Evolutionary conservation across 92 coral and sea anemone species (phyloP), one percentile per base, ranked within the genome.

Genomic region (Metridium senile): DNA sequence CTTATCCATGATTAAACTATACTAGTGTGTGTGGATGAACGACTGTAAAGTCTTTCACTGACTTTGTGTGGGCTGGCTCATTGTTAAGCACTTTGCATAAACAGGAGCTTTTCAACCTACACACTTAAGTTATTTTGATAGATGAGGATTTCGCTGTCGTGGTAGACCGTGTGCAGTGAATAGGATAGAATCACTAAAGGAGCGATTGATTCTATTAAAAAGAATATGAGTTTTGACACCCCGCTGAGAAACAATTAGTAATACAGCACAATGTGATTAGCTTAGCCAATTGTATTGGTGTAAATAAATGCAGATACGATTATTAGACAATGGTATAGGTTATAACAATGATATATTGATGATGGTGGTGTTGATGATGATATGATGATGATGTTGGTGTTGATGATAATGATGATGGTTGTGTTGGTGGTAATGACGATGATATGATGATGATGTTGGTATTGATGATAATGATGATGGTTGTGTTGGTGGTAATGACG

Each of bases 1-100:
- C 16, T 33, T 58, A 32, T 73, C 78, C 78, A 73, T 73, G 17
- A 0, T 58, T 20, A 17, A 0, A 11, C 43, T 63, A 27, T 21
- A 0, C n/a, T n/a, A 58, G 0, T 58, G 64, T 9, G 64, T 58
- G 64, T 58, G 57, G n/a, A n/a, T n/a, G n/a, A n/a, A n/a, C n/a
- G n/a, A n/a, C n/a, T n/a, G n/a, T n/a, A n/a, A n/a, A n/a, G n/a
- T 39, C 13, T 39, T 39, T 39, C 49, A 39, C 6, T 13, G n/a
- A 4, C 13, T 39, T 39, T 39, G 49, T 39, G 49, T 39, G 49
- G 49, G 49, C 13, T 4, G 49, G 6, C 6, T 4, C 49, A 39
- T 39, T 39, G 49, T 6, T 6, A 39, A 39, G 13, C 49, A 39
- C 49, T 39, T 39, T 39, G 6, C 13, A 13, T n/a, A 39, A 39